Conservation (phyloP, 2,113 vertebrate species). For the Myodes glareolus region DNA sequence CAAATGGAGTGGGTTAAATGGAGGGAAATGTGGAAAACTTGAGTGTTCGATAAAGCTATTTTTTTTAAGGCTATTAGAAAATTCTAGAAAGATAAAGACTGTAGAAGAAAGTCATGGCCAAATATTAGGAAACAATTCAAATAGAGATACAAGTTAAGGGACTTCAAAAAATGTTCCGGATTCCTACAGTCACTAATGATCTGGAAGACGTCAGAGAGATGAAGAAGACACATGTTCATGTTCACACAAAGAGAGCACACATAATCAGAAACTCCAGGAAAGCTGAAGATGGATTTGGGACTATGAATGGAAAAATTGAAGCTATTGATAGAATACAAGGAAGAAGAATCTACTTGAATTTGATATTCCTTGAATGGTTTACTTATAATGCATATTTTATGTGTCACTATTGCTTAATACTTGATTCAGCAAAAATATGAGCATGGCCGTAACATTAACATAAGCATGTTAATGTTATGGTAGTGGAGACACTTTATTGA, state of each 20-base stretch:
- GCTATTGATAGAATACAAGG: background rate
- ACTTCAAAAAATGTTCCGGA: background rate
- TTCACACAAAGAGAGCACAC: conserved; percentile 1
- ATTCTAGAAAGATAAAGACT: conserved; percentile 5
- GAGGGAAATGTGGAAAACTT: background rate
- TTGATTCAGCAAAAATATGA: background rate
- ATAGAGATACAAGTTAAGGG: background rate
- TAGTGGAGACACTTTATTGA: background rate
- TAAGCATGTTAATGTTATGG: background rate
- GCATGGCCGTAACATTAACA: background rate
- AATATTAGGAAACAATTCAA: conserved; percentile 41
- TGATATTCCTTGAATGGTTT: background rate
- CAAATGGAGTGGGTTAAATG: background rate
- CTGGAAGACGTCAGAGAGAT: background rate
- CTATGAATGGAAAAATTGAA: background rate
- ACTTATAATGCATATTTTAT: background rate
- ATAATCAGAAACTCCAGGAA: conserved; percentile 29
- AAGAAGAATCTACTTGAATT: background rate
- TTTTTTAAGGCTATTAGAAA: background rate
- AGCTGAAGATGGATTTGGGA: background rate
- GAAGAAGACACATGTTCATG: background rate
- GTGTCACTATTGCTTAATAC: background rate
- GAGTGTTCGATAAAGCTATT: background rate
- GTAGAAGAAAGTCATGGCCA: background rate
- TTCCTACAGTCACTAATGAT: background rate